Percentiles rank a stretch among this genome's conserved stretches.
Conservation (phyloP, 2,113 vertebrate species). For the Lasiurus borealis region DNA sequence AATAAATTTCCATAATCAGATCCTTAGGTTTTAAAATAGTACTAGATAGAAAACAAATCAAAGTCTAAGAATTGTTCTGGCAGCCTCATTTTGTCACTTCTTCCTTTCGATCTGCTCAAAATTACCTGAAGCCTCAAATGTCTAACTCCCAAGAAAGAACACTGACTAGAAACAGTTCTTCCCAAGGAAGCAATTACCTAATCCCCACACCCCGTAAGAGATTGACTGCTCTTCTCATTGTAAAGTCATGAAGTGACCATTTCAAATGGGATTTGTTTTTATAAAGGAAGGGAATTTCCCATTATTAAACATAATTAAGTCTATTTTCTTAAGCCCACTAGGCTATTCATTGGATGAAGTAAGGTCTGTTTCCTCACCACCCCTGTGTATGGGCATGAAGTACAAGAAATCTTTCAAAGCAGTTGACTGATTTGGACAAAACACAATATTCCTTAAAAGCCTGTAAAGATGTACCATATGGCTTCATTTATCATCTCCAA, state of each 20-base stretch:
- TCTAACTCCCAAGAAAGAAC: conserved; percentile 20
- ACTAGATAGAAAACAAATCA: conserved; percentile 11
- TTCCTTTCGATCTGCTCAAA: conserved; percentile 58
- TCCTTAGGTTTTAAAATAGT: background rate
- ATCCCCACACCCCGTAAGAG: background rate
- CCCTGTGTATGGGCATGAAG: background rate
- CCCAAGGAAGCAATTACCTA: conserved; percentile 22
- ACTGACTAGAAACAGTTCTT: conserved; percentile 37
- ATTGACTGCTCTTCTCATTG: conserved; percentile 1
- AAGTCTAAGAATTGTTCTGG: background rate
- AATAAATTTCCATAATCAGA: background rate
- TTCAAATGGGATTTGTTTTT: conserved; percentile 57
- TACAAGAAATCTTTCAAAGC: conserved; percentile 3
- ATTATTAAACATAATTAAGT: conserved; percentile 62
- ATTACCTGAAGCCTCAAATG: conserved; percentile 43
- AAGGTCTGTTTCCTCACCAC: background rate
- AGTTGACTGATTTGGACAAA: conserved; percentile 34
- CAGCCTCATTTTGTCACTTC: background rate
- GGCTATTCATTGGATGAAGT: background rate
- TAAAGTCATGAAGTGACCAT: conserved; percentile 51
- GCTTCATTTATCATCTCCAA: background rate
- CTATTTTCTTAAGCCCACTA: conserved; percentile 52
- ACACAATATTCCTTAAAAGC: background rate
- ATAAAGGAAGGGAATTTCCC: conserved; percentile 61
- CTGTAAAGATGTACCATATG: background rate